Evolutionary conservation across 2,113 vertebrate genomes (phyloP), one percentile per base, ranked within the genome.

Genomic region (Tragelaphus strepsiceros): DNA sequence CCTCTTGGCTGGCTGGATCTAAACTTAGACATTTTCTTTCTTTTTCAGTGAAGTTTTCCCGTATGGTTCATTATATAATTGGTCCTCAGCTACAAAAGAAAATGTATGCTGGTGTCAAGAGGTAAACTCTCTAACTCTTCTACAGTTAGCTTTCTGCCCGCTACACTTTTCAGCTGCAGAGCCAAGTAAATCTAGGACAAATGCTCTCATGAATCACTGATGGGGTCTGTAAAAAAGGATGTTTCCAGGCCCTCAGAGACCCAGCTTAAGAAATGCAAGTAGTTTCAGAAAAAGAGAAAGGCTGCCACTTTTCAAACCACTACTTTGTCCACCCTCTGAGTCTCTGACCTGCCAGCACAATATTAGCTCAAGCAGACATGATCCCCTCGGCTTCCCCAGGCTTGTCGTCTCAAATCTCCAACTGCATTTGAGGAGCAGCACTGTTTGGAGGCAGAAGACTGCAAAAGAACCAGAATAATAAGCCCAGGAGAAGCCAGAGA

Each of bases 121-220:
- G 92, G 86, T 96, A 97, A 98, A 94, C 90, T 95, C 86, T 96
- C 71, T 58, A 92, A 83, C 88, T 67, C 8, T 87, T 94, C 80
- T 97, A 90, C 64, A 96, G 92, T 90, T 82, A 93, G 92, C 54
- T 97, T 96, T 95, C 67, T 19, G 46, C 90, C 90, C 10, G 3
- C 85, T 97, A 3, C 28, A 30, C 82, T 71, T 96, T 90, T 95
- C 56, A 94, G 58, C 67, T 84, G 62, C 26, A 58, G 87, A 94
- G 95, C 88, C 22, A 1, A 89, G 88, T 59, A 97, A 97, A 98
- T 96, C 92, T 97, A 96, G 94, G 96, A 94, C 95, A 95, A 64
- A 93, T 21, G 77, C 93, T 71, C 61, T 96, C 92, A 15, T 14
- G 7, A 96, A 80, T 94, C 53, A 8, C 96, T 97, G 94, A 92